These are phyloP conservation scores for Nestor notabilis DNA, from an alignment of 2,113 vertebrate species.

Conservation along the genomic window DNA sequence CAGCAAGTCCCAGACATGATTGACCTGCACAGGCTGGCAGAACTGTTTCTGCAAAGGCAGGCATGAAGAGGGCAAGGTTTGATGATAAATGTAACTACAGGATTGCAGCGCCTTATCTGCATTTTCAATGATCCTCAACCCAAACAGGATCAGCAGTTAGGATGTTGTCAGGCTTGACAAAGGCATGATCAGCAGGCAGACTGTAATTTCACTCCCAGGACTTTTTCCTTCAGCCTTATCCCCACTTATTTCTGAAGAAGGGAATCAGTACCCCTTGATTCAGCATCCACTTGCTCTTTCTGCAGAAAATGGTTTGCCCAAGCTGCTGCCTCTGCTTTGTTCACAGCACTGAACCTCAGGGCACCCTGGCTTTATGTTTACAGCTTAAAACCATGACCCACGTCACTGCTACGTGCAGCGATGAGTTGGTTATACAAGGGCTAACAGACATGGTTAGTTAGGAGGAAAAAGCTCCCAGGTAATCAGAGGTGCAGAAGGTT, in stretches of 20 bases:
- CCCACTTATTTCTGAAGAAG: accelerated
- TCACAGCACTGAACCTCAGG: not conserved
- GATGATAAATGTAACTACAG: not conserved
- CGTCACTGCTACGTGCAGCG: not conserved
- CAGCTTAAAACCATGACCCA: not conserved
- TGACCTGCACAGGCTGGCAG: not conserved
- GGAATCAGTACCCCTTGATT: not conserved
- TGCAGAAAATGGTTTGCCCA: not conserved
- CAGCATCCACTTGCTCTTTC: not conserved
- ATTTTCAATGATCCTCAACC: not conserved
- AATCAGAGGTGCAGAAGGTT: not conserved
- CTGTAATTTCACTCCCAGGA: not conserved
- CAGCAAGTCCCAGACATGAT: not conserved
- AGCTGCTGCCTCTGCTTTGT: not conserved
- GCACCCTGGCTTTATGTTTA: constrained; percentile 16
- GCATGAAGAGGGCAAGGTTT: not conserved
- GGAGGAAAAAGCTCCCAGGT: constrained; percentile 11
- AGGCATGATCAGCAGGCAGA: not conserved
- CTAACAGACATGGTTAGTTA: not conserved
- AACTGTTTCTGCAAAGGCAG: not conserved
- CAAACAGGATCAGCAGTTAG: not conserved
- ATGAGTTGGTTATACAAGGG: not conserved
- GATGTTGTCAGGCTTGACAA: not conserved
- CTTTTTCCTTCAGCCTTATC: not conserved
- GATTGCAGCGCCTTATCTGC: not conserved